Evolutionary conservation across 2,797 vertebrate genomes (phyloP).

Genomic region (Phoebastria nigripes): DNA sequence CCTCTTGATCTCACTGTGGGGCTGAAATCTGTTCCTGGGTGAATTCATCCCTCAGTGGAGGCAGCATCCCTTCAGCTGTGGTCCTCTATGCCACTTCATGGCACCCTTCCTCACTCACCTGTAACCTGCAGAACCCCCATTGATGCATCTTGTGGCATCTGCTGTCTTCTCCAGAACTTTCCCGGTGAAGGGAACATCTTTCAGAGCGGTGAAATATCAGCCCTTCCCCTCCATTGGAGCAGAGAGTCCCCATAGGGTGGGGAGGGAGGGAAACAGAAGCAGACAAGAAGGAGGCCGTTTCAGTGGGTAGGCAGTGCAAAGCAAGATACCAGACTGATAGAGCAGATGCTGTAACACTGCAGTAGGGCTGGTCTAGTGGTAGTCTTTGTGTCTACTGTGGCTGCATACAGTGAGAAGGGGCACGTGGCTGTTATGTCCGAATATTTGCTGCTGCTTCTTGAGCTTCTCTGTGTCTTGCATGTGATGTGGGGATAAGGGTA

Average conservation of each 20-base stretch:
- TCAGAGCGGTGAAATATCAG: not conserved
- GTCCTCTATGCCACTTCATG: not conserved
- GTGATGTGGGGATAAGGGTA: not conserved
- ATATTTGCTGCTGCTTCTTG: not conserved
- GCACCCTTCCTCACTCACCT: not conserved
- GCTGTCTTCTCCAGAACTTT: not conserved
- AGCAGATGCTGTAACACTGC: not conserved
- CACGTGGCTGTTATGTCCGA: not conserved
- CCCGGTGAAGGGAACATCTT: not conserved
- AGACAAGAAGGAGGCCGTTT: not conserved
- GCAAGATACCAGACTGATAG: not conserved
- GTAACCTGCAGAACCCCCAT: not conserved
- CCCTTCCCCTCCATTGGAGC: not conserved
- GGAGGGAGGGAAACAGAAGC: not conserved
- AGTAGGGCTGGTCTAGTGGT: not conserved
- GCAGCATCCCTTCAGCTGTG: not conserved
- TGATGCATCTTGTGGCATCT: not conserved
- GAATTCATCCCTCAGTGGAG: not conserved
- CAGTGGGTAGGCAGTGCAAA: not conserved
- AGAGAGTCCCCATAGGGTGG: not conserved
- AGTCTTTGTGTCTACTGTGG: not conserved
- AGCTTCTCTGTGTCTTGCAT: not conserved
- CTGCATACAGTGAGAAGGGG: not conserved
- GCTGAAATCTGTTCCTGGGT: not conserved
- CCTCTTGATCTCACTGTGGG: not conserved